Evolutionary conservation across 2,797 vertebrate species (phyloP), one percentile per base, ranked within the genome.

Genomic region (Notolabrus celidotus): DNA sequence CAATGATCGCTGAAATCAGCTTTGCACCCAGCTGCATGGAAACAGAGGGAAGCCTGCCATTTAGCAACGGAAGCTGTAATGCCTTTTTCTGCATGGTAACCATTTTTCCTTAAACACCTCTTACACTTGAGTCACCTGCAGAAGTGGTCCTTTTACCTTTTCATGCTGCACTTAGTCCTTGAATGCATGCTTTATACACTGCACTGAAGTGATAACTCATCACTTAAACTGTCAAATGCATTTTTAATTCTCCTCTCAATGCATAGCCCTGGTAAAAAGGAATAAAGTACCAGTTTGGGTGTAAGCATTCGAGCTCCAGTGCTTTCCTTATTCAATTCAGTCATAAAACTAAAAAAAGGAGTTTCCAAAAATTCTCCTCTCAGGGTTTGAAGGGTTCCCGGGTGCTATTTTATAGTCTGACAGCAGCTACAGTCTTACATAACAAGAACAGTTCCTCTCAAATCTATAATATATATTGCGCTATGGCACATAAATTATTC

Each of bases 401-500:
- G 80, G 73, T 82, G 79, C 67, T 72, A 56, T 86, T 80, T 79
- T 61, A 67, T 27, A 64, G 72, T 73, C 67, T 80, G 80, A 89
- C 74, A 74, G 77, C 45, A 77, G 66, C 25, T 57, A 38, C 43
- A 52, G 45, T 54, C 72, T 90, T 86, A 84, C 73, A 77, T 89
- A 91, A 90, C 63, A 0, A 25, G 68, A 57, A 69, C 56, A 71
- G 43, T 70, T 67, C 74, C 72, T 69, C 71, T 56, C 62, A 12
- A 12, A 36, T 36, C 36, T 36, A 12, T 12, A 36, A 36, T 36
- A 36, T 36, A 36, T 36, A 12, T 12, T 11, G 56, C 73, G 74
- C 63, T 27, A 22, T 61, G 12, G 61, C 52, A 57, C 65, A 85
- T 84, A 17, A 86, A 87, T 88, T 82, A 86, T 85, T 87, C 79